Percentiles rank a stretch among this genome's conserved stretches.
Evolutionary conservation across 2,797 vertebrate species (phyloP).

Genomic region (Catamblyrhynchus diadema): DNA sequence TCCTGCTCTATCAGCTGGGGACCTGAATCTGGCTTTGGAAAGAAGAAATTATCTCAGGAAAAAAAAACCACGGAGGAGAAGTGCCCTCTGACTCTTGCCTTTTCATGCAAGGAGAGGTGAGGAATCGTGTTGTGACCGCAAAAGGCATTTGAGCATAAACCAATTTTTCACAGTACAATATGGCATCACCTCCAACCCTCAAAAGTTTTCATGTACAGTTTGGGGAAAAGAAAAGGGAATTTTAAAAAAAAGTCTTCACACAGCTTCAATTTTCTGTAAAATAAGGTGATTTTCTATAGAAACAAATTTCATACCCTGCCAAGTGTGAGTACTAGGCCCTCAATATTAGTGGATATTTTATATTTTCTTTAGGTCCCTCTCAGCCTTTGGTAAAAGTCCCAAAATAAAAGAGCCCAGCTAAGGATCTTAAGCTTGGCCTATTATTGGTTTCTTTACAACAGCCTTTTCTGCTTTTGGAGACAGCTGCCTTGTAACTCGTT

Average conservation of each 20-base stretch:
- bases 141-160: not conserved
- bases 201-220: not conserved
- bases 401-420: not conserved
- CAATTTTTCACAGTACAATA: conserved; percentile 3
- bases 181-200: not conserved
- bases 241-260: not conserved
- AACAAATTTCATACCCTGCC: conserved; percentile 25
- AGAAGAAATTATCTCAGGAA: not conserved
- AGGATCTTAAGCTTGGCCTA: conserved; percentile 27
- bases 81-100: not conserved
- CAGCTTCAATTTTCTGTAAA: not conserved
- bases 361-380: conserved; percentile 27
- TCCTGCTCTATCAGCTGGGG: fast-evolving
- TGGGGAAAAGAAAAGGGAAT: not conserved
- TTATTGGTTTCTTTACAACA: conserved; percentile 38
- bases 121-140: not conserved
- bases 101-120: not conserved
- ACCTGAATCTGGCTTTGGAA: not conserved
- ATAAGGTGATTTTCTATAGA: conserved; percentile 13
- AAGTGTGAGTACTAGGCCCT: not conserved
- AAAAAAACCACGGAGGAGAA: not conserved
- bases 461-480: conserved; percentile 15
- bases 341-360: not conserved
- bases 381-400: not conserved
- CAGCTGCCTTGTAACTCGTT: not conserved